Evolutionary conservation across 2,888 invertebrate genomes (phyloP).

Genomic region (Globia sparganii): DNA sequence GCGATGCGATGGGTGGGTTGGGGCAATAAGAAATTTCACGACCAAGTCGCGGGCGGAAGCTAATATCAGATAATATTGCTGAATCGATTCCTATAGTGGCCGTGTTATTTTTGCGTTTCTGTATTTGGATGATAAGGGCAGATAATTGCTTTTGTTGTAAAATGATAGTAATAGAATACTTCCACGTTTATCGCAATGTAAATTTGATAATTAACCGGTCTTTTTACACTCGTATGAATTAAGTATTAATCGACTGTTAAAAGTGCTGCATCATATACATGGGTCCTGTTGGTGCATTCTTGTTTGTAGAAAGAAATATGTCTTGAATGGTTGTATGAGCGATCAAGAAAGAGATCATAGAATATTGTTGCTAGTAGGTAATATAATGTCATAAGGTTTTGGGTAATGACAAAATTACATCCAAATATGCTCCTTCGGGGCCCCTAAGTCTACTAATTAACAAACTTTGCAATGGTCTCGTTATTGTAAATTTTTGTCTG

Average conservation of each 20-base stretch:
- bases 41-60: not conserved
- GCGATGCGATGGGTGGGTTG: not conserved
- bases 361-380: not conserved
- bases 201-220: slow-evolving; percentile 3
- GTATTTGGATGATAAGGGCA: slow-evolving; percentile 21
- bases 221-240: not conserved
- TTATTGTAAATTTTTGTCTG: not conserved
- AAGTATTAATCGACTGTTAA: no score
- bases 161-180: slow-evolving; percentile 1
- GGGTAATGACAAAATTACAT: not conserved
- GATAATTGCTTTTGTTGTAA: not conserved
- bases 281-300: not conserved
- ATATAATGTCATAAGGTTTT: not conserved
- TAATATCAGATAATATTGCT: not conserved
- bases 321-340: not conserved
- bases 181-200: slow-evolving; percentile 20
- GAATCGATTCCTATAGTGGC: not conserved
- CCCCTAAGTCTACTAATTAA: not conserved
- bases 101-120: not conserved
- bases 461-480: not conserved
- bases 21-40: not conserved
- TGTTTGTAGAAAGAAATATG: slow-evolving; percentile 3
- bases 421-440: not conserved
- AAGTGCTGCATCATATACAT: not conserved
- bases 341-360: not conserved